Evolutionary conservation across 2,888 invertebrate species (phyloP), one percentile per base, ranked within the genome.

Genomic region (Rhabditoides inermis): DNA sequence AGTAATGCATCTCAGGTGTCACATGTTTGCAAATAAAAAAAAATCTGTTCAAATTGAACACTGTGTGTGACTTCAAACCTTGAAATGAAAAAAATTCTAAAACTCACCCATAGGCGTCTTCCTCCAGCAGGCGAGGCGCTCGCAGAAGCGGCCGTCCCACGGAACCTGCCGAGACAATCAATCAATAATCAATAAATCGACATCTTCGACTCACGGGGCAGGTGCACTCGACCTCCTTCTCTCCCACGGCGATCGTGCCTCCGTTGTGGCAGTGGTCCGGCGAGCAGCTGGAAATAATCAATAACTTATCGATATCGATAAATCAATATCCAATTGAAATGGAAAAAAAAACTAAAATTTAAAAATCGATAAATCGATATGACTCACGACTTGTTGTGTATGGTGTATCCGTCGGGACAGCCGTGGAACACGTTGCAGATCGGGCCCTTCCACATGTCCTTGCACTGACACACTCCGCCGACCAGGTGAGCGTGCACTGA

Each of bases 51-150:
- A n/a, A n/a, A n/a, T n/a, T n/a, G n/a, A n/a, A n/a, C n/a, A n/a
- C n/a, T n/a, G n/a, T n/a, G n/a, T n/a, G n/a, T n/a, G n/a, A n/a
- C n/a, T n/a, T n/a, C n/a, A n/a, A n/a, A n/a, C n/a, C n/a, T n/a
- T n/a, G n/a, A n/a, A n/a, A n/a, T n/a, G n/a, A n/a, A n/a, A n/a
- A n/a, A n/a, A n/a, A n/a, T n/a, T n/a, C n/a, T n/a, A n/a, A n/a
- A n/a, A n/a, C n/a, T 30, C 30, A 61, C 66, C 61, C 45, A 49
- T 66, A 7, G 59, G 56, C 4, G 69, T 69, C 56, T 68, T 68
- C 41, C 73, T 52, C 68, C 68, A 73, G 55, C 73, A 73, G 6
- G 73, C 73, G 27, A 74, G 57, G 44, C 73, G 57, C 15, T 73
- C 70, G 44, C 73, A 73, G 49, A 48, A 60, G 3, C 65, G 56